phyloP scores from a whole-genome alignment of 37 sponge, comb jelly and placozoan genomes.

The Chondrosia reniformis region DNA sequence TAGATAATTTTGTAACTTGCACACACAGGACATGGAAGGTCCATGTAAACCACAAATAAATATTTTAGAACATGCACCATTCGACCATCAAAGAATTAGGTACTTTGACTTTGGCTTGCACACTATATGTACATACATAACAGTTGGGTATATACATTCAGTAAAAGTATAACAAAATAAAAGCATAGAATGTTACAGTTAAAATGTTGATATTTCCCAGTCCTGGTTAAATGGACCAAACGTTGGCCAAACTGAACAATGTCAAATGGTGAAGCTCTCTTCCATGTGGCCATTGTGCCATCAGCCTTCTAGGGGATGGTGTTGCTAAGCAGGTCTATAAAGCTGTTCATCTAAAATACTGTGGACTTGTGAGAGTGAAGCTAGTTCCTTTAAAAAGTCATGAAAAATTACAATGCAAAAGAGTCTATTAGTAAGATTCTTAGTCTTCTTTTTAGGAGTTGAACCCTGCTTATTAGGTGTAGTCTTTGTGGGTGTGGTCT shows the following conservation, averaged over 20 bases:
- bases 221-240: too few relatives aligned
- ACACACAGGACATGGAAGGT: too few relatives aligned
- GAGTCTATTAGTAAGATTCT: constrained; percentile 48
- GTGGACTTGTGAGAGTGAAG: constrained; percentile 72
- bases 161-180: background rate
- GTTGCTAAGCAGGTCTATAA: constrained; percentile 9
- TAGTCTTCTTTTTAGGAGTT: constrained; percentile 35
- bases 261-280: too few relatives aligned
- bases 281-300: too few relatives aligned
- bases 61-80: too few relatives aligned
- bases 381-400: constrained; percentile 76
- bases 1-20: too few relatives aligned
- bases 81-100: too few relatives aligned
- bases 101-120: too few relatives aligned
- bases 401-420: constrained; percentile 78
- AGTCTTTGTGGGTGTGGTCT: too few relatives aligned
- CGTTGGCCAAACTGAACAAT: too few relatives aligned
- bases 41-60: too few relatives aligned
- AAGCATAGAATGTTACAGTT: background rate
- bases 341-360: constrained; percentile 29
- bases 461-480: constrained; percentile 1
- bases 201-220: background rate
- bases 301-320: too few relatives aligned
- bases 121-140: background rate
- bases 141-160: background rate